phyloP scores from a whole-genome alignment of 1,140 invertebrate genomes.

The Colletes latitarsis region DNA sequence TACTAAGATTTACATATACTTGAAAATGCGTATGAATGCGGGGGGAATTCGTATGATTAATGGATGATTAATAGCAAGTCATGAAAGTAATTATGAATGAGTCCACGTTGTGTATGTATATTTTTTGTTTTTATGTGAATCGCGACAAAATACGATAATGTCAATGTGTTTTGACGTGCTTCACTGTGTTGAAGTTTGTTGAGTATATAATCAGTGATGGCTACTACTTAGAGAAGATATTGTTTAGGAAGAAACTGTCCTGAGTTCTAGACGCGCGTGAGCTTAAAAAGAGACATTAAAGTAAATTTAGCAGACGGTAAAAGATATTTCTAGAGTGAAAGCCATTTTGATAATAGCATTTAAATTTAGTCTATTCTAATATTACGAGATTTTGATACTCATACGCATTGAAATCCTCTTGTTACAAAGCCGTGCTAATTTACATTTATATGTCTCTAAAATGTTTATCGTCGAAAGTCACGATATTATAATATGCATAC shows the following conservation, averaged over 20 bases:
- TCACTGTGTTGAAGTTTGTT: slow-evolving; percentile 51
- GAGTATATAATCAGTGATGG: slow-evolving; percentile 44
- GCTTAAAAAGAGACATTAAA: slow-evolving; percentile 10
- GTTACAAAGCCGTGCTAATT: slow-evolving; percentile 1
- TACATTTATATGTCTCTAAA: slow-evolving; percentile 10
- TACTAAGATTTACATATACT: slow-evolving; percentile 73
- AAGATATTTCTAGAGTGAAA: background rate
- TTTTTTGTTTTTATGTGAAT: slow-evolving; percentile 31
- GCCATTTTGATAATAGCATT: slow-evolving; percentile 29
- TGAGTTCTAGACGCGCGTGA: slow-evolving; percentile 3
- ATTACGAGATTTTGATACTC: slow-evolving; percentile 23
- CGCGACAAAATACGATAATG: background rate
- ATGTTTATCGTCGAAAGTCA: background rate
- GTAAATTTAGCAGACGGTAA: slow-evolving; percentile 12
- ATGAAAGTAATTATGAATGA: slow-evolving; percentile 29
- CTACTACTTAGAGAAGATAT: slow-evolving; percentile 51
- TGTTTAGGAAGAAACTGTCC: slow-evolving; percentile 9
- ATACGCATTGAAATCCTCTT: slow-evolving; percentile 24
- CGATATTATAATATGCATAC: background rate
- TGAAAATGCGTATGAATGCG: slow-evolving; percentile 59
- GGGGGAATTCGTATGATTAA: slow-evolving; percentile 30
- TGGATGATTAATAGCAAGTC: slow-evolving; percentile 14
- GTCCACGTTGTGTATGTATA: slow-evolving; percentile 21
- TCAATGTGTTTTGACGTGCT: slow-evolving; percentile 16
- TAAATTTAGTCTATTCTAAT: slow-evolving; percentile 19